phyloP scores from a whole-genome alignment of 2,888 invertebrate species.

The Notodonta dromedarius region DNA sequence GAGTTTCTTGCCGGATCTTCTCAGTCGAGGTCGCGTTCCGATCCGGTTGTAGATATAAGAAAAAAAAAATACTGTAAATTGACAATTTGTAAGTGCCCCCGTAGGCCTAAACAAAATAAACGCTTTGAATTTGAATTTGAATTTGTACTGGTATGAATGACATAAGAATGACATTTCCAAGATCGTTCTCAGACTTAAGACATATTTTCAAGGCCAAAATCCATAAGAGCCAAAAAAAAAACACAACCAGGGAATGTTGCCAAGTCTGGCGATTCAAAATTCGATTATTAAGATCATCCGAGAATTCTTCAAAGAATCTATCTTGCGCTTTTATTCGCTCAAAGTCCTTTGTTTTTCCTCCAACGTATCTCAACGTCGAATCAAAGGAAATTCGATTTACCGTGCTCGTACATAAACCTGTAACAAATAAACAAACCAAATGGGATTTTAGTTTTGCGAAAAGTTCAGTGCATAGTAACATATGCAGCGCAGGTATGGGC shows the following conservation, averaged over 20 bases:
- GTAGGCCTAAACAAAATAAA: too few relatives aligned
- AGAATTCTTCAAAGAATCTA: slow-evolving; percentile 8
- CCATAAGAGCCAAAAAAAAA: background rate
- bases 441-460: slow-evolving; percentile 69
- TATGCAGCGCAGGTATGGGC: slow-evolving; percentile 81
- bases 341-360: slow-evolving; percentile 57
- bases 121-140: too few relatives aligned
- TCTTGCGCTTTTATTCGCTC: slow-evolving; percentile 11
- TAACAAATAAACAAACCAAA: slow-evolving; percentile 73
- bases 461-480: slow-evolving; percentile 67
- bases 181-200: too few relatives aligned
- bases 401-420: slow-evolving; percentile 70
- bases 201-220: too few relatives aligned
- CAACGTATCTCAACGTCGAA: slow-evolving; percentile 53
- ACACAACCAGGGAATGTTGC: background rate
- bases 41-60: too few relatives aligned
- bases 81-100: too few relatives aligned
- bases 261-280: background rate
- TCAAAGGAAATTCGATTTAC: slow-evolving; percentile 81
- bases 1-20: too few relatives aligned
- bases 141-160: too few relatives aligned
- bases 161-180: too few relatives aligned
- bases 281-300: slow-evolving; percentile 2
- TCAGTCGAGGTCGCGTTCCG: too few relatives aligned
- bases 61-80: too few relatives aligned